Evolutionary conservation across 2,888 invertebrate genomes (phyloP).

Genomic region (Conus canariensis): DNA sequence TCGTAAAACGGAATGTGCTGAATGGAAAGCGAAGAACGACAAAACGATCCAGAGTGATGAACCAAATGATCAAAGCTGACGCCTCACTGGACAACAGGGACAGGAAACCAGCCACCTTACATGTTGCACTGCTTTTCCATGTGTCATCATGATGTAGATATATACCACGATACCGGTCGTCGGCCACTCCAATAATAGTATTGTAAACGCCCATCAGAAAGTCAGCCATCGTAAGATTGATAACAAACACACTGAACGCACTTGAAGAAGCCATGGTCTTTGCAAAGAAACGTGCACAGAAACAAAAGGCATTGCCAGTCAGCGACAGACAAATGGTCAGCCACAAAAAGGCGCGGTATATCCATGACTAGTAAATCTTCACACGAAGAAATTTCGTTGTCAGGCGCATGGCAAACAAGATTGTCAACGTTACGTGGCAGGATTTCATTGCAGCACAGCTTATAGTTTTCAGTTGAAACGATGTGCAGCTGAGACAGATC

Average conservation of each 20-base stretch:
- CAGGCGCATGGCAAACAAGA: background rate
- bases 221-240: constrained; percentile 45
- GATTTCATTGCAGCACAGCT: background rate
- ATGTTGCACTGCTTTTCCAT: background rate
- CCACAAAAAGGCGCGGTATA: background rate
- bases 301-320: constrained; percentile 16
- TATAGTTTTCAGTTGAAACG: background rate
- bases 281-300: background rate
- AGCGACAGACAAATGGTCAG: background rate
- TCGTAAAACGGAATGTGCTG: background rate
- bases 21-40: constrained; percentile 9
- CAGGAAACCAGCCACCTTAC: background rate
- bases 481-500: background rate
- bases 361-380: constrained; percentile 5
- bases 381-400: background rate
- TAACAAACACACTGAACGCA: too few species aligned
- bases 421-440: background rate
- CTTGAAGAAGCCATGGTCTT: background rate
- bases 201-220: constrained; percentile 55
- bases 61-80: background rate
- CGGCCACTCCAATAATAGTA: background rate
- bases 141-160: background rate
- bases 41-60: constrained; percentile 12
- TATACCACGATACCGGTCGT: background rate
- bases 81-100: constrained; percentile 20